A percentile compares a stretch with the other conserved stretches of the same genome.
phyloP scores from a whole-genome alignment of 2,888 invertebrate species.

The Apomyelois bistriatella region DNA sequence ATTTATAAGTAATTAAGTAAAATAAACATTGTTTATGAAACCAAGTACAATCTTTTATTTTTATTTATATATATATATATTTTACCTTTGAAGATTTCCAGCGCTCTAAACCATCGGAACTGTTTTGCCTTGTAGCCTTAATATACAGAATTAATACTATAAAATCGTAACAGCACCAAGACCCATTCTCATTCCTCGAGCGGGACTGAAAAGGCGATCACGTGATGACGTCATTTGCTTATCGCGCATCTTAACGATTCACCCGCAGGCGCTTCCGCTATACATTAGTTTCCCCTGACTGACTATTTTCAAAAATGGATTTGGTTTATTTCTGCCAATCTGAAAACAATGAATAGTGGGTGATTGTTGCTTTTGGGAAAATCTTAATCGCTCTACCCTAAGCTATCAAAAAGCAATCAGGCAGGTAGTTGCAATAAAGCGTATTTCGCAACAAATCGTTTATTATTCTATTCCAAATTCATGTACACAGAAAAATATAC shows the following conservation, averaged over 20 bases:
- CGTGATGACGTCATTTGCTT: conserved; percentile 60
- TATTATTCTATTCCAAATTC: not conserved
- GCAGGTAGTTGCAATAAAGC: not conserved
- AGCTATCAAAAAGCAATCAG: conserved; percentile 8
- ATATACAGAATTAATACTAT: too few relatives aligned
- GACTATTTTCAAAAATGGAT: conserved; percentile 28
- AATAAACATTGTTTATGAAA: too few relatives aligned
- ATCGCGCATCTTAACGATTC: conserved; percentile 55
- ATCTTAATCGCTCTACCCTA: not conserved
- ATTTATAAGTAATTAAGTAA: too few relatives aligned
- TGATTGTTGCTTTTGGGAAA: not conserved
- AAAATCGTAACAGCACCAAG: not conserved
- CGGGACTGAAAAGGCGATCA: conserved; percentile 25
- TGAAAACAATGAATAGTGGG: conserved; percentile 3
- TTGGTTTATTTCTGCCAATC: not conserved
- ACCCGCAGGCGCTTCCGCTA: conserved; percentile 50
- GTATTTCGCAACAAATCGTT: conserved; percentile 1
- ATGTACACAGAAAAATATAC: too few relatives aligned
- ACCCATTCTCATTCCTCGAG: not conserved
- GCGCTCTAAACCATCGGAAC: too few relatives aligned
- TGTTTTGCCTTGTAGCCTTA: too few relatives aligned
- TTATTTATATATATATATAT: too few relatives aligned
- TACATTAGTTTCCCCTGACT: conserved; percentile 51
- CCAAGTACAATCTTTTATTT: too few relatives aligned
- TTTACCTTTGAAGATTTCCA: too few relatives aligned